Evolutionary conservation across 2,113 vertebrate genomes (phyloP).

Genomic region (Cyprinodon tularosa): DNA sequence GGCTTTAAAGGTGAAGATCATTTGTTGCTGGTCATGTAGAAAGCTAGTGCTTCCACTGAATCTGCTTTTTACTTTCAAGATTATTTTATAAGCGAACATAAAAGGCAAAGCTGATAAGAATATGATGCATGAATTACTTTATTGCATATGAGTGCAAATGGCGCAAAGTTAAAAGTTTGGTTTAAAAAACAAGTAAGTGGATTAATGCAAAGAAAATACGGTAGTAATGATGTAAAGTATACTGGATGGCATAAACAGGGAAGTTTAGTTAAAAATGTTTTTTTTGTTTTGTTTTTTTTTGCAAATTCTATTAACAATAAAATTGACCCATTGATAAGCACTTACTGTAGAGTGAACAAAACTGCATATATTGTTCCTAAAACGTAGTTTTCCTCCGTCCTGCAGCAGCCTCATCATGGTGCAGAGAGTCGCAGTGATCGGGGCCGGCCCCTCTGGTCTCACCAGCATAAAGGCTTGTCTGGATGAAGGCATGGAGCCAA

Average conservation of each 20-base stretch:
- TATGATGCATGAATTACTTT: background rate
- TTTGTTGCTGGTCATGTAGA: background rate
- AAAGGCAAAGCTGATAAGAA: background rate
- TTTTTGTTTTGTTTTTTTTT: background rate
- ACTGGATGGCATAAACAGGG: background rate
- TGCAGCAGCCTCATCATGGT: conserved; percentile 57
- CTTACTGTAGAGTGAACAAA: background rate
- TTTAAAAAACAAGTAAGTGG: background rate
- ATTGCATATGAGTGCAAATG: background rate
- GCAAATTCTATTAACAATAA: background rate
- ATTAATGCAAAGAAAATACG: background rate
- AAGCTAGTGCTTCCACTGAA: background rate
- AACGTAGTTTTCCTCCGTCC: background rate
- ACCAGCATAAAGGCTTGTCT: conserved; percentile 85
- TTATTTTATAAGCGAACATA: background rate
- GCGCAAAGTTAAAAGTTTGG: too few species aligned
- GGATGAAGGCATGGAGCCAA: conserved; percentile 86
- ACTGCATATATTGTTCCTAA: background rate
- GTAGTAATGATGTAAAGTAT: background rate
- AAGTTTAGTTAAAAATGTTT: background rate
- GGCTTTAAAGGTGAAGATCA: background rate
- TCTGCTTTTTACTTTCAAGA: background rate
- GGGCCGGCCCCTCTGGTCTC: conserved; percentile 84
- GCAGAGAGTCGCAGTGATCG: conserved; percentile 82
- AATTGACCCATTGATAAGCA: background rate